Base-by-base conservation (phyloP, 2,888 invertebrate genomes). In the Tiliacea citrago region DNA sequence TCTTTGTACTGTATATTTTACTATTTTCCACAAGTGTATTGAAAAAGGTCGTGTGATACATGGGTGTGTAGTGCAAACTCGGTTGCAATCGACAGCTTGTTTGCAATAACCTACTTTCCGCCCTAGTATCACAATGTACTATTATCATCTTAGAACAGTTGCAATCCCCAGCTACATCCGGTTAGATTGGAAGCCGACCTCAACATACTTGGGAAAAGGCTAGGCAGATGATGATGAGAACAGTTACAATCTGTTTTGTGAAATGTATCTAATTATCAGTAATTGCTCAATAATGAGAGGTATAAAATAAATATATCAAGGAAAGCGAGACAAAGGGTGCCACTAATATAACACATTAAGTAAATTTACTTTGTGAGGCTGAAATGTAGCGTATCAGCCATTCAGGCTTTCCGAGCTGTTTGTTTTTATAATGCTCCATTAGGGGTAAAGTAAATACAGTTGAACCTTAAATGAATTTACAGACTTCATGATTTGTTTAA, bases 341-440 rank as follows among this genome's bases (percentile, higher is more conserved):
- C 58, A 60, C 83, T 81, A 71, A 49, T 66, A 73, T 68, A 77
- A 80, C 51, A 70, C 72, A 68, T 73, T 68, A 42, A 61, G 63
- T 58, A 81, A 75, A 82, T 82, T 79, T 76, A 71, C 69, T 73
- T 45, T n/a, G 57, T 51, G 57, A 18, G 42, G 55, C 62, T 71
- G 62, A 65, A 77, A 71, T 81, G 47, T 81, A 70, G 65, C 77
- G 68, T 73, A 66, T 74, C 57, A 74, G 61, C 69, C 69, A 73
- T 76, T 82, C 70, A 49, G 42, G 62, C 57, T 57, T 53, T 7
- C 45, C 18, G 42, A 49, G 45, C 35, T 62, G 69, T 68, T 85
- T 70, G 69, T 75, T 77, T 60, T 29, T 65, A 47, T 45, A 68
- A 76, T 63, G 72, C 67, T 65, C 65, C 66, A 80, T 83, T 83